A percentile compares a stretch with the other conserved stretches of the same genome.
Conservation (phyloP, 2,113 vertebrate genomes). For the Bungarus multicinctus region DNA sequence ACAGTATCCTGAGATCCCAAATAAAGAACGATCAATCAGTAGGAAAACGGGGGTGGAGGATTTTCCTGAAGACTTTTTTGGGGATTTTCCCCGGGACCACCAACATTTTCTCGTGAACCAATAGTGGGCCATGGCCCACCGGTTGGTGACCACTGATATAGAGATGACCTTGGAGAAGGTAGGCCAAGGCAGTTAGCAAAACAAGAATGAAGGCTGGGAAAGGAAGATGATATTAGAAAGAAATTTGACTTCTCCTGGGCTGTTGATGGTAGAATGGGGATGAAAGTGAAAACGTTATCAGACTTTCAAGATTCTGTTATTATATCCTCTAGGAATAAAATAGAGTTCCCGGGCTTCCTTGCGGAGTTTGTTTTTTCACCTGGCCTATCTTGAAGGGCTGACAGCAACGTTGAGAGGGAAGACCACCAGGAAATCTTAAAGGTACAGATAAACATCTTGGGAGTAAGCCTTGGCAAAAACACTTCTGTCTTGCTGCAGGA, state of each 20-base stretch:
- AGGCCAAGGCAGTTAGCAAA: neutral
- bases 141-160: too few species aligned
- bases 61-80: too few species aligned
- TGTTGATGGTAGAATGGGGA: neutral
- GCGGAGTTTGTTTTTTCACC: neutral
- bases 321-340: neutral
- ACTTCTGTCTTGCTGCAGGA: neutral
- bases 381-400: neutral
- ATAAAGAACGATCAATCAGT: too few species aligned
- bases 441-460: too few species aligned
- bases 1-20: too few species aligned
- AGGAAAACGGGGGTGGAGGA: too few species aligned
- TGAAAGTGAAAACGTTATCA: neutral
- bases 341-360: neutral
- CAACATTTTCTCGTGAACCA: too few species aligned
- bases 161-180: neutral
- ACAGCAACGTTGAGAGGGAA: neutral
- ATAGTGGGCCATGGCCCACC: too few species aligned
- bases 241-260: neutral
- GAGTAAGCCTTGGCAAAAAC: too few species aligned
- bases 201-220: neutral
- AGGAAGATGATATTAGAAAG: neutral
- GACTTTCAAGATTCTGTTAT: neutral
- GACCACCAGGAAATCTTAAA: neutral
- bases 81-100: too few species aligned